These are phyloP conservation scores for Propithecus coquereli DNA, from an alignment of 2,113 vertebrate species.

Conservation along the genomic window DNA sequence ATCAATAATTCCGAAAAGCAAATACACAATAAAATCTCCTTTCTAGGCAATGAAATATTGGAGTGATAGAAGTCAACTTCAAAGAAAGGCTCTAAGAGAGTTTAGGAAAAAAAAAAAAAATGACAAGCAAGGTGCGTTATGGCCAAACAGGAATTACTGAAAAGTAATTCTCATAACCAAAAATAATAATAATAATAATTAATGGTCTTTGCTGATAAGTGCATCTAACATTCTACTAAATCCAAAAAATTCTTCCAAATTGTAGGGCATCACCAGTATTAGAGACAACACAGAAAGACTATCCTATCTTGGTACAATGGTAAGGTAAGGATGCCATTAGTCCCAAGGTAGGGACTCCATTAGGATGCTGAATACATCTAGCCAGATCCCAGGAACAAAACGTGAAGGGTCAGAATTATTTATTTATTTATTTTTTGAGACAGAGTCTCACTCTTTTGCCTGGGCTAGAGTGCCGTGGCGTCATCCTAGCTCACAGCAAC, in stretches of 20 bases:
- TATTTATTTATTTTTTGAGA: too few relatives aligned
- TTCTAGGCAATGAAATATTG: not conserved
- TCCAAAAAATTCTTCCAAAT: not conserved
- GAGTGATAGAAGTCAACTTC: not conserved
- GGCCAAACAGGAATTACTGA: not conserved
- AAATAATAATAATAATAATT: not conserved
- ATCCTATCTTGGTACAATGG: not conserved
- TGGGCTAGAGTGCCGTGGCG: too few relatives aligned
- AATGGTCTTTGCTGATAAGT: not conserved
- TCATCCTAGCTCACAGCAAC: too few relatives aligned
- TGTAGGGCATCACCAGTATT: not conserved
- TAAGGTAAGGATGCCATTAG: not conserved
- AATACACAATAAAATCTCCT: not conserved
- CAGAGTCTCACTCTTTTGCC: too few relatives aligned
- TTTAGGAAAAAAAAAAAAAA: not conserved
- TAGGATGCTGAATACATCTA: not conserved
- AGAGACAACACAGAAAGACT: not conserved
- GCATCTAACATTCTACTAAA: not conserved
- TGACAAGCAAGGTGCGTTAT: not conserved
- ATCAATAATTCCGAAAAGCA: slow-evolving; percentile 15
- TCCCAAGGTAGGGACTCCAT: not conserved
- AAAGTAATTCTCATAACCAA: not conserved
- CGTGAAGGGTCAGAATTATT: not conserved
- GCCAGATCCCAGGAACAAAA: not conserved
- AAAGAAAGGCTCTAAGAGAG: not conserved